These are phyloP conservation scores for Sinonovacula constricta DNA, from an alignment of 1,140 invertebrate species.

Conservation along the genomic window DNA sequence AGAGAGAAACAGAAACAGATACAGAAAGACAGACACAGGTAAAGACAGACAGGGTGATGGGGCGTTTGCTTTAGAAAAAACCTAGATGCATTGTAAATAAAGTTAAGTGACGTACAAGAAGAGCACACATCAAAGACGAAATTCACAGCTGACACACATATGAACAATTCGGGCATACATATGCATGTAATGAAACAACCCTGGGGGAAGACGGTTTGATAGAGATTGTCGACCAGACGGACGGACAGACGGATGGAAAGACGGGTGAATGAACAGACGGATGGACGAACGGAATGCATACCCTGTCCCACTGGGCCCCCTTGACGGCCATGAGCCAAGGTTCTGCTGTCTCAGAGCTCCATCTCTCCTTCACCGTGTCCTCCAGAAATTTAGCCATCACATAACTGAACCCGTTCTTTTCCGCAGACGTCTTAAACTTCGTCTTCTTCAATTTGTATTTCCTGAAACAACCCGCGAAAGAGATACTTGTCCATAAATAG, in stretches of 20 bases:
- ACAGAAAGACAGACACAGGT: too few species aligned
- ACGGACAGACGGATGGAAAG: slow-evolving; percentile 64
- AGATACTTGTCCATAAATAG: neutral
- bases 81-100: too few species aligned
- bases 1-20: too few species aligned
- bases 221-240: too few species aligned
- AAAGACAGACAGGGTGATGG: too few species aligned
- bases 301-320: slow-evolving; percentile 71
- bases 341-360: slow-evolving; percentile 52
- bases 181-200: too few species aligned
- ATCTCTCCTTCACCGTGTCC: slow-evolving; percentile 43
- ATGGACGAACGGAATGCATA: slow-evolving; percentile 61
- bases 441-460: slow-evolving; percentile 69
- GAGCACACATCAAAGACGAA: too few species aligned
- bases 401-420: slow-evolving; percentile 72
- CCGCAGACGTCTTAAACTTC: slow-evolving; percentile 65
- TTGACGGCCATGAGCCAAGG: slow-evolving; percentile 70
- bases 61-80: too few species aligned
- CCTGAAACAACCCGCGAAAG: slow-evolving; percentile 49
- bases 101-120: too few species aligned
- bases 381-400: slow-evolving; percentile 66
- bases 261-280: slow-evolving; percentile 69
- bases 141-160: too few species aligned
- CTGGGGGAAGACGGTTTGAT: too few species aligned
- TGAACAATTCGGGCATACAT: too few species aligned